Evolutionary conservation across 2,888 invertebrate genomes (phyloP).

Genomic region (Apotomis betuletana): DNA sequence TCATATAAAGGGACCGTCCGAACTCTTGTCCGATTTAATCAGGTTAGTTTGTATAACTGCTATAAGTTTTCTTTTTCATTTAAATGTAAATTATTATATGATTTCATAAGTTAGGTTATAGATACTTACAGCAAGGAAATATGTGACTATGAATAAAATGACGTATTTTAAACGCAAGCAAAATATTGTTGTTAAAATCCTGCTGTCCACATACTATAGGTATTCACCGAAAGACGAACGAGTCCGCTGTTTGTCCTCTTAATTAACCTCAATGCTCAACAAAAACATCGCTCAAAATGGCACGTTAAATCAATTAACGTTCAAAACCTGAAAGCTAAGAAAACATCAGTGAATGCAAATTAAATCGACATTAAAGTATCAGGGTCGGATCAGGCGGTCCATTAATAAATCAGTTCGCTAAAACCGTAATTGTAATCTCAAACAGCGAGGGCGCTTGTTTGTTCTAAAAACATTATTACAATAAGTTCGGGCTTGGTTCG

Average conservation of each 20-base stretch:
- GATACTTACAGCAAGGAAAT: no score
- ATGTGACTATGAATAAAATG: no score
- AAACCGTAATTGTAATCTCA: slow-evolving; percentile 84
- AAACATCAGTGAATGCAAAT: slow-evolving; percentile 67
- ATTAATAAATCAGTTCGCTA: slow-evolving; percentile 84
- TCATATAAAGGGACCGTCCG: no score
- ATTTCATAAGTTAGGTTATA: no score
- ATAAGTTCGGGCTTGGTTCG: slow-evolving; percentile 77
- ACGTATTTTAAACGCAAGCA: no score
- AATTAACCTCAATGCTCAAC: slow-evolving; percentile 13
- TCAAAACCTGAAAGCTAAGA: slow-evolving; percentile 37
- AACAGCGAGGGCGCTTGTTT: slow-evolving; percentile 80
- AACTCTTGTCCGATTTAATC: no score
- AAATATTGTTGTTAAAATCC: no score
- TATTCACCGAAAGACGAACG: no score
- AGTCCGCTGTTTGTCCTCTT: not conserved
- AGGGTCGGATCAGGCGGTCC: slow-evolving; percentile 81
- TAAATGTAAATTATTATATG: no score
- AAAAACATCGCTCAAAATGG: slow-evolving; percentile 13
- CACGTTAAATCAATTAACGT: slow-evolving; percentile 36
- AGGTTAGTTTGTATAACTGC: no score
- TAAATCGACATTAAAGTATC: slow-evolving; percentile 82
- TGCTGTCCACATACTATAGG: no score
- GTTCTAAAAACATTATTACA: slow-evolving; percentile 83
- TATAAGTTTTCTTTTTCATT: no score